phyloP scores from a whole-genome alignment of 2,113 vertebrate species.

The Caretta caretta region DNA sequence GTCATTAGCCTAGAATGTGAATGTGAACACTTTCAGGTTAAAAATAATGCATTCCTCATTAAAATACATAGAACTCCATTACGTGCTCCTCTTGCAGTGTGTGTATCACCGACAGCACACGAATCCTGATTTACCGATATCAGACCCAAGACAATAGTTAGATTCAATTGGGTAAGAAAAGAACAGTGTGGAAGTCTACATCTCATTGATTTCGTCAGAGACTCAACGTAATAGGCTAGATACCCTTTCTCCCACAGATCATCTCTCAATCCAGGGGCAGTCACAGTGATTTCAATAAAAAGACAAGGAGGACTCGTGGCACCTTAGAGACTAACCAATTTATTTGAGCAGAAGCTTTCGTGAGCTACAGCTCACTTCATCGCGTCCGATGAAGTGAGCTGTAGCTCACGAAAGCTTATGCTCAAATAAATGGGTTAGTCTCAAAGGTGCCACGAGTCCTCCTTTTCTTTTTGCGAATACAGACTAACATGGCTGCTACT shows the following conservation, averaged over 20 bases:
- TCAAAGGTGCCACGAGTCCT: too few relatives aligned
- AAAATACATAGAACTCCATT: conserved; percentile 29
- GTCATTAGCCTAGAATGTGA: conserved; percentile 20
- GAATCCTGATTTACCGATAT: conserved; percentile 13
- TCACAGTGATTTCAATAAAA: conserved; percentile 19
- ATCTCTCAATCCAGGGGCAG: conserved; percentile 26
- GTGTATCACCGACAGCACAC: conserved; percentile 2
- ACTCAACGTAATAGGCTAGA: conserved; percentile 21
- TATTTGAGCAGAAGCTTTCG: too few relatives aligned
- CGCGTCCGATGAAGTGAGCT: too few relatives aligned
- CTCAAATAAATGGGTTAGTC: too few relatives aligned
- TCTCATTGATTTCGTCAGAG: neutral
- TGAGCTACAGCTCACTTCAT: too few relatives aligned
- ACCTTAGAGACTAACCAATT: too few relatives aligned
- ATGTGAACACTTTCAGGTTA: neutral
- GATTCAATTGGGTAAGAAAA: neutral
- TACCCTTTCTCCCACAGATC: conserved; percentile 45
- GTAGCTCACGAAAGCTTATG: too few relatives aligned
- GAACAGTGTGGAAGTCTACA: neutral
- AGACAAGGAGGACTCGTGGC: too few relatives aligned
- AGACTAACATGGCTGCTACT: too few relatives aligned
- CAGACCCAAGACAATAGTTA: conserved; percentile 23
- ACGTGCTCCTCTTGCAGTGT: neutral
- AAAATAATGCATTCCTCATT: conserved; percentile 33
- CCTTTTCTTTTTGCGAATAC: too few relatives aligned